Percentiles rank a stretch among this genome's conserved stretches.
Conservation (phyloP, 2,113 vertebrate species). For the Otus sunia region DNA sequence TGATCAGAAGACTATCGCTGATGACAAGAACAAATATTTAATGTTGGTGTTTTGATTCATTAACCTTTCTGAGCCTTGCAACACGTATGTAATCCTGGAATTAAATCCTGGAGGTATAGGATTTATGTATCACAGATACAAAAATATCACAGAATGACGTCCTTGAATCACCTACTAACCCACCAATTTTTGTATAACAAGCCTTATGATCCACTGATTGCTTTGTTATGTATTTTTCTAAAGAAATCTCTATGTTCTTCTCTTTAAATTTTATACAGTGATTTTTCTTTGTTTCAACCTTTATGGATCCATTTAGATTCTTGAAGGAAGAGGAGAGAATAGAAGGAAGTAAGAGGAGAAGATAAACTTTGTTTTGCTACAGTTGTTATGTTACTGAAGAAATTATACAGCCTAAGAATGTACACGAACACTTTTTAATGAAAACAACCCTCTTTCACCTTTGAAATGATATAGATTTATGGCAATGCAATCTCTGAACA, state of each 20-base stretch:
- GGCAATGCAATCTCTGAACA: background rate
- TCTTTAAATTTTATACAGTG: background rate
- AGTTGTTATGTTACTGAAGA: background rate
- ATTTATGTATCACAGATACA: background rate
- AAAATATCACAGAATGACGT: background rate
- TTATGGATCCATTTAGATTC: background rate
- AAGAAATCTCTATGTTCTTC: fast-evolving
- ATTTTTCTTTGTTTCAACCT: background rate
- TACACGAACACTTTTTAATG: background rate
- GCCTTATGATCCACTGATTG: background rate
- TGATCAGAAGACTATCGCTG: background rate
- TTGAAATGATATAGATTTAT: background rate
- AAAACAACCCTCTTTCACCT: background rate
- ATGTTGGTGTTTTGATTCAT: background rate
- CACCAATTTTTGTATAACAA: background rate
- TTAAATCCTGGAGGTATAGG: background rate
- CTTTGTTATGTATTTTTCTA: background rate
- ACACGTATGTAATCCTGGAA: background rate
- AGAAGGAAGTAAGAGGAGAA: background rate
- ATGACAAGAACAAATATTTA: background rate
- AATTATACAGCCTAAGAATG: background rate
- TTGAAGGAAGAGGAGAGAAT: background rate
- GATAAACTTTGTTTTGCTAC: too few relatives aligned
- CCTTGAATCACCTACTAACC: background rate
- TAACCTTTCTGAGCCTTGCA: background rate